These are phyloP conservation scores for Cheilosia vulpina DNA, from an alignment of 2,888 invertebrate species.

Conservation along the genomic window DNA sequence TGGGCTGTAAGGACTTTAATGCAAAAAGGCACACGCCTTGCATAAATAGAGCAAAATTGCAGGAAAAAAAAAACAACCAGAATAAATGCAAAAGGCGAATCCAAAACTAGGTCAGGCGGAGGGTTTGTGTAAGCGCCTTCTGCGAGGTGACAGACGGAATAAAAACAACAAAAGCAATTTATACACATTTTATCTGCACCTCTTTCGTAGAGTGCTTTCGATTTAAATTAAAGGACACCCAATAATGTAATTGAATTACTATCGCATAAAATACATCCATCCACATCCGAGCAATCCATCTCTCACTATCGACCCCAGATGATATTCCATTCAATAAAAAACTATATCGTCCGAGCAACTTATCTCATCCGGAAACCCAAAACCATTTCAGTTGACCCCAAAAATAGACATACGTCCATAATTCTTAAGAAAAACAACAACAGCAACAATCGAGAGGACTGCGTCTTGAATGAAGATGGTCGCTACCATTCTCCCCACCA, in stretches of 20 bases:
- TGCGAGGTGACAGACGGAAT: conserved; percentile 14
- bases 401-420: conserved; percentile 35
- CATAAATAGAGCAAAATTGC: conserved; percentile 3
- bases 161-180: conserved; percentile 6
- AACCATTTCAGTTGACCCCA: conserved; percentile 50
- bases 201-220: background rate
- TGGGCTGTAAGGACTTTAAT: conserved; percentile 38
- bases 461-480: conserved; percentile 22
- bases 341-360: conserved; percentile 35
- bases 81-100: conserved; percentile 4
- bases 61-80: background rate
- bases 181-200: background rate
- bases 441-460: conserved; percentile 24
- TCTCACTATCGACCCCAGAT: conserved; percentile 18
- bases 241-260: conserved; percentile 64
- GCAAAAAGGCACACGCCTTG: conserved; percentile 46
- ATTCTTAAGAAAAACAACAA: background rate
- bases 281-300: conserved; percentile 4
- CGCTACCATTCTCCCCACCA: background rate
- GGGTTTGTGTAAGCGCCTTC: conserved; percentile 35
- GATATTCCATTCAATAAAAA: conserved; percentile 58
- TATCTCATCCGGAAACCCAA: conserved; percentile 56
- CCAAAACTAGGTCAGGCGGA: conserved; percentile 47
- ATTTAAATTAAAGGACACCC: conserved; percentile 30
- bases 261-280: conserved; percentile 46